Percentiles rank a stretch among this genome's conserved stretches.
These are phyloP conservation scores for Gerris lacustris DNA, from an alignment of 2,888 invertebrate genomes.

Conservation along the genomic window DNA sequence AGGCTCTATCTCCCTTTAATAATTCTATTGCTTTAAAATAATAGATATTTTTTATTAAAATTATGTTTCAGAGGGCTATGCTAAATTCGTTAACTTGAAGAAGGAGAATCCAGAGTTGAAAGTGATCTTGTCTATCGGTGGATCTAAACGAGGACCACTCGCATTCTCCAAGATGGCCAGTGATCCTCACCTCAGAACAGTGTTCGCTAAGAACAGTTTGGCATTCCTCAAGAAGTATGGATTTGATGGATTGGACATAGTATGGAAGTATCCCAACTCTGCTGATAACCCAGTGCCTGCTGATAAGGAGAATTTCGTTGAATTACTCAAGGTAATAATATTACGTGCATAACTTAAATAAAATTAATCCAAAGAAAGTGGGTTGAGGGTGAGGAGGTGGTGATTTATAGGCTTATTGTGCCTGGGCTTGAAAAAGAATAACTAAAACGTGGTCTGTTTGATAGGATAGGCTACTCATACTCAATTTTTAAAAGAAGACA, in stretches of 20 bases:
- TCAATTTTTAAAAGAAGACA: no score
- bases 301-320: constrained; percentile 45
- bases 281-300: constrained; percentile 38
- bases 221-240: constrained; percentile 51
- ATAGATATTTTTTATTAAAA: no score
- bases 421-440: no score
- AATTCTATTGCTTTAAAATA: no score
- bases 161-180: constrained; percentile 47
- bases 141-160: constrained; percentile 39
- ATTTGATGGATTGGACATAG: constrained; percentile 69
- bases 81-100: constrained; percentile 7
- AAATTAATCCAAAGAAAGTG: no score
- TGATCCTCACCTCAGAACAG: constrained; percentile 41
- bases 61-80: background rate
- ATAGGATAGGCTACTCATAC: no score
- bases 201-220: constrained; percentile 51
- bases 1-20: no score
- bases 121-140: constrained; percentile 52
- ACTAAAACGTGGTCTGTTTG: no score
- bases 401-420: no score
- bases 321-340: constrained; percentile 44
- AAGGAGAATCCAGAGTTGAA: constrained; percentile 13
- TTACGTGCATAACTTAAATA: no score
- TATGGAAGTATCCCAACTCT: constrained; percentile 58
- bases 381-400: no score